A percentile compares a stretch with the other conserved stretches of the same genome.
These are phyloP conservation scores for Diceros bicornis DNA, from an alignment of 2,797 vertebrate genomes.

Conservation along the genomic window DNA sequence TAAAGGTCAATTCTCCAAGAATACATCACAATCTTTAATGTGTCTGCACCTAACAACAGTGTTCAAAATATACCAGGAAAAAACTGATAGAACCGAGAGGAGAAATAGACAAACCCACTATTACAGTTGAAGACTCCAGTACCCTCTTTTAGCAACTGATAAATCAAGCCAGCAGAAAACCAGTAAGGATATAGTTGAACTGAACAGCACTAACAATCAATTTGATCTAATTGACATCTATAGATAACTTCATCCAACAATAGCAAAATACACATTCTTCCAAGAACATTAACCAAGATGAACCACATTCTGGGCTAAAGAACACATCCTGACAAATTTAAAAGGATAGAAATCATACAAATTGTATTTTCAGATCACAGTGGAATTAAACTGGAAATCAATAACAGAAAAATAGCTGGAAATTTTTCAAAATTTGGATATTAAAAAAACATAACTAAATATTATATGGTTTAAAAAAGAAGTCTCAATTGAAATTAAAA, in stretches of 20 bases:
- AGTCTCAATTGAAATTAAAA: neutral
- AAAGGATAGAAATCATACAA: neutral
- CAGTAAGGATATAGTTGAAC: neutral
- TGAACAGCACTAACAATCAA: neutral
- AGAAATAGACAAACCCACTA: neutral
- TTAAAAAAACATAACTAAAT: neutral
- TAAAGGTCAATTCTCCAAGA: neutral
- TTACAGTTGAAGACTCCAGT: neutral
- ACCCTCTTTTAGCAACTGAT: neutral
- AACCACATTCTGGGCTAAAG: neutral
- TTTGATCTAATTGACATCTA: neutral
- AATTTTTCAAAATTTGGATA: neutral
- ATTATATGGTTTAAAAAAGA: neutral
- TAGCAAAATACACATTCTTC: neutral
- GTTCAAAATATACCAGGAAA: neutral
- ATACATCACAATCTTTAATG: neutral
- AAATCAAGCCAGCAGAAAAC: neutral
- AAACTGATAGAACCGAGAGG: neutral
- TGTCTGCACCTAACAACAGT: neutral
- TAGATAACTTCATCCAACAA: neutral
- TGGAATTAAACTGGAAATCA: neutral
- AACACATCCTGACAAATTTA: neutral
- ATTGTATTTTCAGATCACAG: neutral
- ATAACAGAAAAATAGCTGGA: neutral
- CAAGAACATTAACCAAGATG: neutral